Evolutionary conservation across 1,140 invertebrate genomes (phyloP).

Genomic region (fruit fly (Drosophila melanogaster)): Release_6_plus_ISO1_MT NT_033779.5:18960001-18960500

Average conservation of each 20-base stretch:
- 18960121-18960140: constrained; percentile 68
- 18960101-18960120: constrained; percentile 65
- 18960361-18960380: constrained; percentile 86
- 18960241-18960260: constrained; percentile 85
- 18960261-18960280: constrained; percentile 85
- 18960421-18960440: constrained; percentile 89
- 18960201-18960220: constrained; percentile 84
- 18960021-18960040: constrained; percentile 86
- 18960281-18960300: constrained; percentile 86
- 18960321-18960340: constrained; percentile 60
- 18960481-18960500: constrained; percentile 48
- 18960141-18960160: constrained; percentile 77
- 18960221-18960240: constrained; percentile 84
- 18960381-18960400: constrained; percentile 86
- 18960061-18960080: constrained; percentile 90
- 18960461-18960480: constrained; percentile 6
- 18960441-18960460: constrained; percentile 85
- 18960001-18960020: constrained; percentile 59
- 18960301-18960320: constrained; percentile 85
- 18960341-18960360: constrained; percentile 68
- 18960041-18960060: constrained; percentile 89
- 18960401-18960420: constrained; percentile 93
- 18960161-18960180: constrained; percentile 75
- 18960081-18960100: constrained; percentile 80
- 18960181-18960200: constrained; percentile 84